phyloP scores from a whole-genome alignment of 2,888 invertebrate species.

The Eledone cirrhosa region DNA sequence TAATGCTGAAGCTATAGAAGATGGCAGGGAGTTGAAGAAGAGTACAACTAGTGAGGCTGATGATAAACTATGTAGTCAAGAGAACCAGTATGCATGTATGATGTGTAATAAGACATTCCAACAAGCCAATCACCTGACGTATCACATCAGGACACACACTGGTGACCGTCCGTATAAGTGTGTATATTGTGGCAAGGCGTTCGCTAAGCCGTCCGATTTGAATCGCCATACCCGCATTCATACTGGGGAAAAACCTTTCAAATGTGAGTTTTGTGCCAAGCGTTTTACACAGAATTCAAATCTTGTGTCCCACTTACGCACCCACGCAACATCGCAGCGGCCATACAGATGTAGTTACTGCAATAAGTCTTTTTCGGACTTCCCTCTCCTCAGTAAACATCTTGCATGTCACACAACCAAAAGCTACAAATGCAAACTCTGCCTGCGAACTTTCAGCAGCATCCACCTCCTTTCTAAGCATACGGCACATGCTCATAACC shows the following conservation, averaged over 20 bases:
- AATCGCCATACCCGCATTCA: constrained; percentile 26
- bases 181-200: constrained; percentile 21
- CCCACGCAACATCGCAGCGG: constrained; percentile 1
- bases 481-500: not conserved
- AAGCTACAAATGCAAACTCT: constrained; percentile 12
- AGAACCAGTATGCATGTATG: constrained; percentile 1
- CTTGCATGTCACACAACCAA: constrained; percentile 16
- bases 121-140: constrained; percentile 18
- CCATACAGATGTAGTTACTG: constrained; percentile 13
- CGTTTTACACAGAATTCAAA: constrained; percentile 23
- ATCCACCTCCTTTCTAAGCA: constrained; percentile 21
- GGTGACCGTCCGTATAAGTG: constrained; percentile 21
- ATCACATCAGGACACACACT: constrained; percentile 25
- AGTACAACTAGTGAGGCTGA: not conserved
- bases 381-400: constrained; percentile 8
- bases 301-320: constrained; percentile 18
- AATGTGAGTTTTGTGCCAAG: constrained; percentile 24
- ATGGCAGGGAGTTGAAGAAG: not conserved
- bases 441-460: not conserved
- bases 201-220: constrained; percentile 25
- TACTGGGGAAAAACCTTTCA: constrained; percentile 22
- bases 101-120: constrained; percentile 11
- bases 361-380: constrained; percentile 19
- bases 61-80: not conserved
- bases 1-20: constrained; percentile 11